phyloP scores from a whole-genome alignment of 2,888 invertebrate species.

The Aphelenchoides bicaudatus region DNA sequence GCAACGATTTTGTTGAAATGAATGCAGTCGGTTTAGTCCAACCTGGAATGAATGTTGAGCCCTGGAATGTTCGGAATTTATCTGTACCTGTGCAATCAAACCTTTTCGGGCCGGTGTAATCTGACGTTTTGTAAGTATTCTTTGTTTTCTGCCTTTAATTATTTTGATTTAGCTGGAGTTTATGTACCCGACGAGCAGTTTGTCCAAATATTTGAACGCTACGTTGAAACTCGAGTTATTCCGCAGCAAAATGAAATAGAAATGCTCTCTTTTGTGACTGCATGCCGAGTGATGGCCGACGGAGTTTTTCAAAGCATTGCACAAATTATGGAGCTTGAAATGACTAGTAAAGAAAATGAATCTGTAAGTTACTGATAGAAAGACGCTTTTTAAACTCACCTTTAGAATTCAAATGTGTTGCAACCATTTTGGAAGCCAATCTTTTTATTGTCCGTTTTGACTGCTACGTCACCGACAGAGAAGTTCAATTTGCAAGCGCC shows the following conservation, averaged over 20 bases:
- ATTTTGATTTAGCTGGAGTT: neutral
- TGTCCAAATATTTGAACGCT: constrained; percentile 2
- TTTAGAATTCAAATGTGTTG: neutral
- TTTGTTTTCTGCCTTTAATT: neutral
- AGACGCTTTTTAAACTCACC: neutral
- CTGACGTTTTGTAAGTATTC: constrained; percentile 15
- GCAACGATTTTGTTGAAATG: constrained; percentile 1
- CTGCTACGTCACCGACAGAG: neutral
- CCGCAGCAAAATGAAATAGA: constrained; percentile 6
- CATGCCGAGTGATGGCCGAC: constrained; percentile 8
- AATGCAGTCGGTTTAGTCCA: neutral
- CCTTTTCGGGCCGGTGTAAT: neutral
- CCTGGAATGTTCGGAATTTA: constrained; percentile 9
- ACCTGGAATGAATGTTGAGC: neutral
- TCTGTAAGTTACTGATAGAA: neutral
- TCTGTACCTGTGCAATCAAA: constrained; percentile 7
- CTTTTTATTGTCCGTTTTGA: neutral
- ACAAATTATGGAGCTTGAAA: constrained; percentile 8
- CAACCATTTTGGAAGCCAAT: neutral
- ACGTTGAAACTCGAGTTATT: neutral
- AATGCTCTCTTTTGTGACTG: constrained; percentile 5
- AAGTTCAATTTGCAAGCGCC: neutral
- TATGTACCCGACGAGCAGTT: neutral
- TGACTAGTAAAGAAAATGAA: neutral
- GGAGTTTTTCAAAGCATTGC: constrained; percentile 14